Evolutionary conservation across 1,140 invertebrate genomes (phyloP), one percentile per base, ranked within the genome.

Genomic region (Platyscapa corneri): DNA sequence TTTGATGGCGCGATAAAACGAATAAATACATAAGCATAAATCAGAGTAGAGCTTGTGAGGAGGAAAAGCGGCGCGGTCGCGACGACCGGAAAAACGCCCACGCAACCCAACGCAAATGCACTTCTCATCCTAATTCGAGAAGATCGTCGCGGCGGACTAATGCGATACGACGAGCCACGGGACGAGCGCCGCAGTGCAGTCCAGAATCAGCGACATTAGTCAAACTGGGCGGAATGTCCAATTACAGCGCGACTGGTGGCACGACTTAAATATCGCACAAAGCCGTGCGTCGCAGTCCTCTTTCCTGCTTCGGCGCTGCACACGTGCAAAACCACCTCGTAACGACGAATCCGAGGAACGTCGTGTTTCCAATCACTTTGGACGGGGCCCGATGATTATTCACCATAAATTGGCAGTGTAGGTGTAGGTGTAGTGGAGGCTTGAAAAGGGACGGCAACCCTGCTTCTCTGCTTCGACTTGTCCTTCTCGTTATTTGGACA

Each of bases 41-140:
- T n/a, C n/a, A n/a, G n/a, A n/a, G n/a, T n/a, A n/a, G n/a, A n/a
- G n/a, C n/a, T n/a, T n/a, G n/a, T n/a, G n/a, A n/a, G n/a, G n/a
- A n/a, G n/a, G n/a, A n/a, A n/a, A n/a, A n/a, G n/a, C n/a, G n/a
- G n/a, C n/a, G n/a, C n/a, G n/a, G n/a, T n/a, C n/a, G n/a, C n/a
- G n/a, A n/a, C n/a, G n/a, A n/a, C n/a, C 79, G 37, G 37, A 83
- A 72, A 64, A 49, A 5, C 34, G 49, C 49, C 46, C 49, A 74
- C 49, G 32, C 32, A 46, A 74, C 49, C 23, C 32, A 46, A 30
- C 18, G 49, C 3, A 34, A 56, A 34, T 72, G 34, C 30, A 77
- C 74, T 37, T 64, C n/a, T 27, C 76, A 82, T 70, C 83, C 83
- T 87, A 86, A 88, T 86, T 87, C 84, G 74, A 84, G 83, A 79